Percentiles rank a stretch among this genome's conserved stretches.
Evolutionary conservation across 1,140 invertebrate species (phyloP).

Genomic region (Drosophila auraria): DNA sequence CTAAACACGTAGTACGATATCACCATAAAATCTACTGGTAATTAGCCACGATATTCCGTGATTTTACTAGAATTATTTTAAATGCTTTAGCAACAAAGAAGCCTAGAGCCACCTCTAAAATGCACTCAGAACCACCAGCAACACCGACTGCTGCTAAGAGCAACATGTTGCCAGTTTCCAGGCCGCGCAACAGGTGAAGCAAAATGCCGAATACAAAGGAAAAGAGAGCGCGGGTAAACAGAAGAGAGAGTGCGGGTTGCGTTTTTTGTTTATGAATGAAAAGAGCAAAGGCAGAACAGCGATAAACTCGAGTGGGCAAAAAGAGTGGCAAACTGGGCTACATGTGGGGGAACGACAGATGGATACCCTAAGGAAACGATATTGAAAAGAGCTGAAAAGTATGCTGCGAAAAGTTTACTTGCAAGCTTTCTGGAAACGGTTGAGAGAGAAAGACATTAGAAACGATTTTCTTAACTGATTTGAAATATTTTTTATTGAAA

Average conservation of each 20-base stretch:
- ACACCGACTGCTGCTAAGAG: conserved; percentile 17
- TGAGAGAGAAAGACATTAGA: background rate
- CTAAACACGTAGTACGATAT: background rate
- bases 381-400: background rate
- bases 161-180: conserved; percentile 45
- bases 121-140: conserved; percentile 8
- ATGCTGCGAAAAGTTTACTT: background rate
- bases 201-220: conserved; percentile 22
- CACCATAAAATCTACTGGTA: background rate
- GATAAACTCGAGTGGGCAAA: conserved; percentile 69
- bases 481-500: background rate
- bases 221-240: background rate
- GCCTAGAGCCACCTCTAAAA: background rate
- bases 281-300: conserved; percentile 65
- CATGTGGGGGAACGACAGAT: background rate
- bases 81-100: conserved; percentile 24
- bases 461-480: background rate
- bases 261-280: conserved; percentile 81
- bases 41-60: conserved; percentile 30
- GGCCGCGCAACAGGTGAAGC: conserved; percentile 64
- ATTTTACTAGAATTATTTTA: conserved; percentile 13
- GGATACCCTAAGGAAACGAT: background rate
- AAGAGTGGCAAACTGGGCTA: conserved; percentile 32
- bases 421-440: background rate
- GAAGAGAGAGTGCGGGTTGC: conserved; percentile 14